Conservation (phyloP, 2,113 vertebrate species). For the Cephalophus harveyi region DNA sequence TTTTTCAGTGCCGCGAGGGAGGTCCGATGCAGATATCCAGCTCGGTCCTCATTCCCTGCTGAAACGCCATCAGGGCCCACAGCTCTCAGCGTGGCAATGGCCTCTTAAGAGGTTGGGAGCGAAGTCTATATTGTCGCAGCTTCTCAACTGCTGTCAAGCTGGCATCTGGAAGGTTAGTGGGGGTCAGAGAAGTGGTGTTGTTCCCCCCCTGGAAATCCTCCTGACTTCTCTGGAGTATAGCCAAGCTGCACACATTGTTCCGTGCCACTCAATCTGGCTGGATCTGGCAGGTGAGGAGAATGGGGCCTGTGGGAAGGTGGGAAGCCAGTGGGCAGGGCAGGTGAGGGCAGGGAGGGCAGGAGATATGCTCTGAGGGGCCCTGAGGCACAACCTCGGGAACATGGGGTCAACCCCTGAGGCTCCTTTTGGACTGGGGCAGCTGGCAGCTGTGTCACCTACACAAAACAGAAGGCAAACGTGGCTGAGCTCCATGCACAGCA, state of each 20-base stretch:
- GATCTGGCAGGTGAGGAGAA: neutral
- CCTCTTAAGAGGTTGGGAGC: neutral
- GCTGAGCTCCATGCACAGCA: accelerated
- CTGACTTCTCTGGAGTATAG: neutral
- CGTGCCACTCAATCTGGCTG: neutral
- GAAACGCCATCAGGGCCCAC: neutral
- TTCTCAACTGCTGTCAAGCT: neutral
- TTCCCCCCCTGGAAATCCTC: neutral
- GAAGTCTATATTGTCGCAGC: neutral
- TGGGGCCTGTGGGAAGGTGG: too few species aligned
- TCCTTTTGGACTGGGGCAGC: neutral
- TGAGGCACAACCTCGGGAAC: neutral
- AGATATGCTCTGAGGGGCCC: neutral
- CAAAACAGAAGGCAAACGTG: neutral
- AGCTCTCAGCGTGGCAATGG: neutral
- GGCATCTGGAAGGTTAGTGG: neutral
- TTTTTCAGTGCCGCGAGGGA: neutral
- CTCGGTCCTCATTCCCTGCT: neutral
- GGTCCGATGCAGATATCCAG: neutral
- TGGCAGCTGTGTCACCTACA: neutral
- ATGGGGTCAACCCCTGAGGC: neutral
- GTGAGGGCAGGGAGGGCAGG: neutral
- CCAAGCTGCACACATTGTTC: neutral
- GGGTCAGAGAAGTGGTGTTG: neutral
- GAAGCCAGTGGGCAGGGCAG: neutral